Conservation (phyloP, 2,797 vertebrate species). For the Bryconaethiops microstoma region DNA sequence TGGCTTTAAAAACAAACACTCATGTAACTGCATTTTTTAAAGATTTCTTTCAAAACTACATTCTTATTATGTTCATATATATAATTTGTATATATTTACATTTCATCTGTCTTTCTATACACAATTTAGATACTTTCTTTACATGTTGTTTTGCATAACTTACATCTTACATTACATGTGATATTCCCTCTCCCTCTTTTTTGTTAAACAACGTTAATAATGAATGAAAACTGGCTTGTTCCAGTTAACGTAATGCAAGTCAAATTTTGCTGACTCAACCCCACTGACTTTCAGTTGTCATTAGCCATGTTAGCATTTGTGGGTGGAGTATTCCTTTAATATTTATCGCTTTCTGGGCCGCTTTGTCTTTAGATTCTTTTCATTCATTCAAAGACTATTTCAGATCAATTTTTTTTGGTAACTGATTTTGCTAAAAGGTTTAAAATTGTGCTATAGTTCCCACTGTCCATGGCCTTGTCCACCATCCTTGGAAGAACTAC, state of each 20-base stretch:
- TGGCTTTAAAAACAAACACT: slow-evolving; percentile 3
- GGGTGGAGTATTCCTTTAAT: not conserved
- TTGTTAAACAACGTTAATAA: not conserved
- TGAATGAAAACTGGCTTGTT: not conserved
- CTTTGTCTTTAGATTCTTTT: not conserved
- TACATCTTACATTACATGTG: not conserved
- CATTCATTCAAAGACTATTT: not conserved
- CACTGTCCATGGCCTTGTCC: not conserved
- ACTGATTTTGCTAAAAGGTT: not conserved
- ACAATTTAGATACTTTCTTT: slow-evolving; percentile 43
- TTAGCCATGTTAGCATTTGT: not conserved
- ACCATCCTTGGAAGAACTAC: slow-evolving; percentile 1
- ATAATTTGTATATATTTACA: slow-evolving; percentile 51
- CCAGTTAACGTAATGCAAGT: not conserved
- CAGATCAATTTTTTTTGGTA: not conserved
- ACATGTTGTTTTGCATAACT: slow-evolving; percentile 37
- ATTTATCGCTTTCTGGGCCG: not conserved
- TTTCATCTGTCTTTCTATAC: slow-evolving; percentile 45
- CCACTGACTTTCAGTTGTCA: not conserved
- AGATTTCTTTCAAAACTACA: slow-evolving; percentile 45
- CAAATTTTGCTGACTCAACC: not conserved
- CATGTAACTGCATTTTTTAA: not conserved
- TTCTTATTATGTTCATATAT: slow-evolving; percentile 36
- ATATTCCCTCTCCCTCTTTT: not conserved
- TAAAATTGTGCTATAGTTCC: slow-evolving; percentile 18